Evolutionary conservation across 92 coral and sea anemone genomes (phyloP), one percentile per base, ranked within the genome.

Genomic region (Phenganax marumi): DNA sequence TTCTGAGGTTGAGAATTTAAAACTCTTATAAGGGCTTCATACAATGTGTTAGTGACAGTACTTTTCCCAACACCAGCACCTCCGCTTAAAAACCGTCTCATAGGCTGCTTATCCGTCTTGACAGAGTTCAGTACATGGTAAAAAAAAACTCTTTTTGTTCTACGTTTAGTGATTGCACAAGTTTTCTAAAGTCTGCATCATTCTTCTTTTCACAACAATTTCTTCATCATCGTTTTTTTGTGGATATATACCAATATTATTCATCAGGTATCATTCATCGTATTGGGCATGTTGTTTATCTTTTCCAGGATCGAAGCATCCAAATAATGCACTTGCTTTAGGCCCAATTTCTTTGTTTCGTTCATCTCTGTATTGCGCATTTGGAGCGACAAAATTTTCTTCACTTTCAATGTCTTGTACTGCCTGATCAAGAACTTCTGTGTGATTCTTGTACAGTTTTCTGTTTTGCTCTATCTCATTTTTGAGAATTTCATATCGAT

Each of bases 21-120:
- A 61, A 16, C 55, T 78, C 83, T 56, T 56, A 60, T 39, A 78
- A 78, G 72, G 56, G 83, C 73, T 53, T 85, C 91, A 84, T 88
- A 88, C 81, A 88, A 73, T n/a, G 90, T 88, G 84, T 85, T 88
- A 9, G 91, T 88, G 33, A 88, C 86, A 8, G 84, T 80, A 7
- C 81, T 17, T 76, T 89, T 89, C 17, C 91, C 91, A 69, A 89
- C 91, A 4, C 91, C 91, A 78, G 72, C 83, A 18, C 71, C 83
- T 56, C 83, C 73, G 25, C 83, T 78, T 78, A 78, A 78, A 78
- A 78, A 78, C 58, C 61, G 51, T 60, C 76, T 60, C 50, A 84
- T 51, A 16, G 82, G 82, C 73, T 82, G 50, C 24, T 82, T 70
- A 70, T 82, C 73, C 8, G 85, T 82, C 11, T 82, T 82, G 7